A percentile compares a stretch with the other conserved stretches of the same genome.
phyloP scores from a whole-genome alignment of 2,888 invertebrate genomes.

The Callyntrura sp. region DNA sequence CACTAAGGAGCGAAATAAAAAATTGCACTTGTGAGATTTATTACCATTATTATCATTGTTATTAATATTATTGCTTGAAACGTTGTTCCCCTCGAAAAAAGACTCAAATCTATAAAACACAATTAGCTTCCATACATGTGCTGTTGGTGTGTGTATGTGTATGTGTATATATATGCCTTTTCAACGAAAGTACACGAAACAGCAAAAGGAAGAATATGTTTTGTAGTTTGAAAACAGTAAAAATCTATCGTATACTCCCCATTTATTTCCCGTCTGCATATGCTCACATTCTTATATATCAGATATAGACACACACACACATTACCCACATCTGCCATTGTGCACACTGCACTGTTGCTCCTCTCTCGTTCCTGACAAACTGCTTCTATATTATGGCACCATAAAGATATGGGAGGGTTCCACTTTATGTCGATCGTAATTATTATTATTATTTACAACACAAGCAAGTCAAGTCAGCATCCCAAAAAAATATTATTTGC shows the following conservation, averaged over 20 bases:
- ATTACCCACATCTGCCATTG: neutral
- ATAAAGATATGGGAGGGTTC: conserved; percentile 74
- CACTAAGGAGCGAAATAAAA: conserved; percentile 73
- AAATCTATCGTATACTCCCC: neutral
- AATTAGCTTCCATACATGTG: conserved; percentile 67
- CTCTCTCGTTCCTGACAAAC: neutral
- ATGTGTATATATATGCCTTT: neutral
- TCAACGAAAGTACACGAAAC: neutral
- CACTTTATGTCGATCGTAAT: conserved; percentile 75
- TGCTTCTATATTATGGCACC: conserved; percentile 57
- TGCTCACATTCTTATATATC: neutral
- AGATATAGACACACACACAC: too few species aligned
- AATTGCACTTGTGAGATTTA: conserved; percentile 72
- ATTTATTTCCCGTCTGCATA: too few species aligned
- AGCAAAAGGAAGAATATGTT: conserved; percentile 3
- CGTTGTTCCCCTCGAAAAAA: conserved; percentile 37
- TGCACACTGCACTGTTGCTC: conserved; percentile 14
- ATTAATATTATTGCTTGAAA: conserved; percentile 70
- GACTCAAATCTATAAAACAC: conserved; percentile 74
- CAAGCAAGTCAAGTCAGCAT: conserved; percentile 51
- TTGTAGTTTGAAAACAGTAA: neutral
- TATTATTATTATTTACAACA: conserved; percentile 73
- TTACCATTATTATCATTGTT: conserved; percentile 74
- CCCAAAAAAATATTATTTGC: conserved; percentile 32
- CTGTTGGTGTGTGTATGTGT: neutral